Evolutionary conservation across 2,113 vertebrate genomes (phyloP).

Genomic region (Microtus oregoni): DNA sequence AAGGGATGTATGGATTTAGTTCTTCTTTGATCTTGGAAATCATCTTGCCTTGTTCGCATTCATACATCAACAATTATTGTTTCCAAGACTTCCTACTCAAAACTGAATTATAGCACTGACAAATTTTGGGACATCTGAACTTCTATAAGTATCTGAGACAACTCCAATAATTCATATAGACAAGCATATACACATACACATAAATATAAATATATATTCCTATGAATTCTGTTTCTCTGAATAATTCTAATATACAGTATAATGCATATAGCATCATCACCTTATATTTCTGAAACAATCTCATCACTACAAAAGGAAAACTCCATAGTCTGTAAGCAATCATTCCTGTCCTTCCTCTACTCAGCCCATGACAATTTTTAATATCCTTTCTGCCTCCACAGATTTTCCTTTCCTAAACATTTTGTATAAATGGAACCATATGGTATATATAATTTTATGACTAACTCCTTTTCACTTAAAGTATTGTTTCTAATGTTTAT

Average conservation of each 20-base stretch:
- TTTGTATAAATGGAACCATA: neutral
- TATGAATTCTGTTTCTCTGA: neutral
- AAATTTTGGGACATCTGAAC: neutral
- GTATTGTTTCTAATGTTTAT: neutral
- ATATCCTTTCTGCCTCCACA: neutral
- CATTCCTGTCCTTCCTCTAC: neutral
- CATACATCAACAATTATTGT: neutral
- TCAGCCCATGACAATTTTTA: neutral
- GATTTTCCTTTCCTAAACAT: constrained; percentile 11
- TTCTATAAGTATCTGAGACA: neutral
- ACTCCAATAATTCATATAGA: neutral
- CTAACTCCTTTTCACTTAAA: constrained; percentile 3
- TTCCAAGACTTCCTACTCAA: neutral
- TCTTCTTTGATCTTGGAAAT: neutral
- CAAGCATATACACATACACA: neutral
- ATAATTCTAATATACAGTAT: neutral
- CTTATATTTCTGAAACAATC: neutral
- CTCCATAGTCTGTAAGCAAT: neutral
- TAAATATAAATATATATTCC: neutral
- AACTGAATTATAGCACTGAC: neutral
- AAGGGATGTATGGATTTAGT: neutral
- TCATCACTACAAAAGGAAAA: neutral
- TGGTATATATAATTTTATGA: neutral
- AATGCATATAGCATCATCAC: neutral
- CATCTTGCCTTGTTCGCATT: neutral